phyloP scores from a whole-genome alignment of 2,113 vertebrate genomes.

The Callithrix jacchus region DNA sequence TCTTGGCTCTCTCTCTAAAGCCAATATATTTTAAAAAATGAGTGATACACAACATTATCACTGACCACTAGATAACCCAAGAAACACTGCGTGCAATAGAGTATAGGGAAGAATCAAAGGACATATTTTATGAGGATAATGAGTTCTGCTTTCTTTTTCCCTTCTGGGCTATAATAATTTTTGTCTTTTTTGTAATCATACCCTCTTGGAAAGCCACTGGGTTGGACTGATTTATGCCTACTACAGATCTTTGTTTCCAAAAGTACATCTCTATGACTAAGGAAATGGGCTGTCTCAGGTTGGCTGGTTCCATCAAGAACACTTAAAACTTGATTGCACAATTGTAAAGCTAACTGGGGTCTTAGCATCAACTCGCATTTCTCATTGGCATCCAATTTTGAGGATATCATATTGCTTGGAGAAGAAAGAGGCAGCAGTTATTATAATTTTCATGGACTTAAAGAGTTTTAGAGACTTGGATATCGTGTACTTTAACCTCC shows the following conservation, averaged over 20 bases:
- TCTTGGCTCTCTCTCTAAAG: slow-evolving; percentile 12
- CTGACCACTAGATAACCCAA: background rate
- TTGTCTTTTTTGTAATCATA: slow-evolving; percentile 61
- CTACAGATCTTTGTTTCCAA: slow-evolving; percentile 64
- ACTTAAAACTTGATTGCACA: slow-evolving; percentile 52
- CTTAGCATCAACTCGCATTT: slow-evolving; percentile 48
- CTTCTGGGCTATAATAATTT: slow-evolving; percentile 44
- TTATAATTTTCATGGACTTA: slow-evolving; percentile 29
- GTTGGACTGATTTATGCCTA: slow-evolving; percentile 69
- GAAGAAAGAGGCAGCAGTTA: background rate
- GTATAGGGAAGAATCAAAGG: slow-evolving; percentile 39
- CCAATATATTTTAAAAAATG: background rate
- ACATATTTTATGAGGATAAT: slow-evolving; percentile 17
- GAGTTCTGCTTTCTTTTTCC: slow-evolving; percentile 52
- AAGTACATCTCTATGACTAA: slow-evolving; percentile 54
- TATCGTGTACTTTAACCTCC: slow-evolving; percentile 5
- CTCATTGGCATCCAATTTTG: slow-evolving; percentile 34
- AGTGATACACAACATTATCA: background rate
- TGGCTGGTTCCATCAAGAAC: slow-evolving; percentile 42
- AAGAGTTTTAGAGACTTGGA: background rate
- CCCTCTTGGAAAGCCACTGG: slow-evolving; percentile 59
- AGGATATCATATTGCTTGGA: slow-evolving; percentile 37
- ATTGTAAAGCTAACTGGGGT: slow-evolving; percentile 17
- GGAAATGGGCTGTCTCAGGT: slow-evolving; percentile 49
- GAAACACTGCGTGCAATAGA: background rate